Evolutionary conservation across 1,140 invertebrate species (phyloP).

Genomic region (Drosophila lacertosa): DNA sequence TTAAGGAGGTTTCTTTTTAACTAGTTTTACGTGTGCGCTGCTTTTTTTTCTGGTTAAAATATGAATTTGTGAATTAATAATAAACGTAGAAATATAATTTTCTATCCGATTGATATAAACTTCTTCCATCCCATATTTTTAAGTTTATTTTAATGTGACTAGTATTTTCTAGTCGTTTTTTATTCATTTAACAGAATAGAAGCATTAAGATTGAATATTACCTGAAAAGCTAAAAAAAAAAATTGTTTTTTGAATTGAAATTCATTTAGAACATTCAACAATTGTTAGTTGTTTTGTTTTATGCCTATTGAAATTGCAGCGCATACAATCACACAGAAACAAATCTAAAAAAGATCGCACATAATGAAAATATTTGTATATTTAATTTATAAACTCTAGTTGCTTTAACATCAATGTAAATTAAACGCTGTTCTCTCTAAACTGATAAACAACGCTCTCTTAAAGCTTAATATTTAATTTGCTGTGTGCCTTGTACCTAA

Average conservation of each 20-base stretch:
- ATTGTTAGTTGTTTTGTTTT: not conserved
- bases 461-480: constrained; percentile 47
- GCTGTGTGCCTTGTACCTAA: constrained; percentile 42
- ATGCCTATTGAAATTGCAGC: not conserved
- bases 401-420: constrained; percentile 41
- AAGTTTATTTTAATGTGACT: too few relatives aligned
- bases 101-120: too few relatives aligned
- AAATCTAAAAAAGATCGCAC: constrained; percentile 9
- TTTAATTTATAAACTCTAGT: constrained; percentile 4
- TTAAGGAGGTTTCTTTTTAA: constrained; percentile 53
- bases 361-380: constrained; percentile 7
- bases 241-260: too few relatives aligned
- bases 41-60: constrained; percentile 13
- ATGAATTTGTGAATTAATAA: too few relatives aligned
- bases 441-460: constrained; percentile 33
- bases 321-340: constrained; percentile 1
- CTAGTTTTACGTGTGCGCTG: constrained; percentile 46
- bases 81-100: too few relatives aligned
- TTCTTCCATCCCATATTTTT: too few relatives aligned
- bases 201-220: too few relatives aligned
- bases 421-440: constrained; percentile 16
- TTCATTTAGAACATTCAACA: not conserved
- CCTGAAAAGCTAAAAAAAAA: too few relatives aligned
- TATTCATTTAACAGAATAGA: too few relatives aligned
- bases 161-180: too few relatives aligned